Percentiles rank a stretch among this genome's conserved stretches.
phyloP scores from a whole-genome alignment of 2,797 vertebrate species.

The Agapornis canus region DNA sequence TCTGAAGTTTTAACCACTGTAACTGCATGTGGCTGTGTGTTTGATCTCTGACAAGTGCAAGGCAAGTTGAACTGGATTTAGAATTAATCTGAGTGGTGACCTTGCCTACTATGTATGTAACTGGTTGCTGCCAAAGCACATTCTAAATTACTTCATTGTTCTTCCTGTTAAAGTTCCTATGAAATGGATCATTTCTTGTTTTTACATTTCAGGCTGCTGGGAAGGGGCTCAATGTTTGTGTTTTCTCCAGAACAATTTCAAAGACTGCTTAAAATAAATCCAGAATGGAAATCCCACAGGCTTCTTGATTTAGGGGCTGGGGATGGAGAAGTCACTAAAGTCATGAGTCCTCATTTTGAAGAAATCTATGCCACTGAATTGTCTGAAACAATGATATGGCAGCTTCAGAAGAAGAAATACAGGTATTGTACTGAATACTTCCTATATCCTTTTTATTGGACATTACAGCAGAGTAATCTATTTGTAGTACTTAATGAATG shows the following conservation, averaged over 20 bases:
- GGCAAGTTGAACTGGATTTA: constrained; percentile 24
- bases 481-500: background rate
- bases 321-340: constrained; percentile 93
- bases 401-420: constrained; percentile 94
- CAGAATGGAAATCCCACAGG: constrained; percentile 88
- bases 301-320: constrained; percentile 95
- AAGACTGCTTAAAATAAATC: constrained; percentile 85
- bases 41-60: constrained; percentile 28
- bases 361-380: constrained; percentile 95
- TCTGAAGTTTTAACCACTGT: constrained; percentile 6
- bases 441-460: background rate
- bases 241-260: constrained; percentile 94
- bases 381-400: constrained; percentile 96
- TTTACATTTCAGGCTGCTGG: constrained; percentile 85
- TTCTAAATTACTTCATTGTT: background rate
- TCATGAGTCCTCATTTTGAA: constrained; percentile 92
- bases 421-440: constrained; percentile 75
- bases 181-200: constrained; percentile 16
- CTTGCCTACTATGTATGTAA: background rate
- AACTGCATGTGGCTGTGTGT: constrained; percentile 1
- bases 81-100: background rate
- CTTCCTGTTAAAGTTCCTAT: background rate
- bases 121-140: background rate
- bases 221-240: constrained; percentile 97
- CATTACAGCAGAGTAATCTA: background rate